A percentile compares a stretch with the other conserved stretches of the same genome.
These are phyloP conservation scores for Cavia porcellus DNA, from an alignment of 2,113 vertebrate genomes.

Conservation along the genomic window DNA sequence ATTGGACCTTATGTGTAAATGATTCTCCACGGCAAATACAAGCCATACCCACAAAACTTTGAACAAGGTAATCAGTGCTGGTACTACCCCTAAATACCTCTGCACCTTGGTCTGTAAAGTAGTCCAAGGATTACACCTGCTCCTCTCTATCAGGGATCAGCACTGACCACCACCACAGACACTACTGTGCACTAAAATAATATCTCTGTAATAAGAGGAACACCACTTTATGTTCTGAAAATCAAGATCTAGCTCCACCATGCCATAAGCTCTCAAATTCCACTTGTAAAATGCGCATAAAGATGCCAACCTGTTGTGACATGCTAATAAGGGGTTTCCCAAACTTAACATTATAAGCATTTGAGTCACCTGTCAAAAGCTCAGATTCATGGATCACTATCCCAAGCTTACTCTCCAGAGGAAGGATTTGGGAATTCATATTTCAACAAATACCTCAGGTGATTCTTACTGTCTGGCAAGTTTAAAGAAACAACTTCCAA, in stretches of 20 bases:
- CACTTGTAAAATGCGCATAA: constrained; percentile 7
- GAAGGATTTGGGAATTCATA: neutral
- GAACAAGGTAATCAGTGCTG: neutral
- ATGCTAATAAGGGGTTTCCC: constrained; percentile 22
- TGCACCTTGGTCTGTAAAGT: constrained; percentile 16
- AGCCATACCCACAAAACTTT: constrained; percentile 19
- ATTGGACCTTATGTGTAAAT: neutral
- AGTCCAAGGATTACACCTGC: neutral
- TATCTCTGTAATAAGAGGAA: constrained; percentile 16
- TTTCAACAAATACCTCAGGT: constrained; percentile 30
- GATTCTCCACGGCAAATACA: constrained; percentile 31
- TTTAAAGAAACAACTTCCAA: constrained; percentile 44
- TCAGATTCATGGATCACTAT: neutral
- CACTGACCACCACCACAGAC: constrained; percentile 21
- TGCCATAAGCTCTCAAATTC: neutral
- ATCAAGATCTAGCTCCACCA: constrained; percentile 21
- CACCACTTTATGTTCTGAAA: constrained; percentile 38
- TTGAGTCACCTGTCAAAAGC: constrained; percentile 25
- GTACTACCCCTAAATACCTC: neutral
- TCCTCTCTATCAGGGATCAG: constrained; percentile 6
- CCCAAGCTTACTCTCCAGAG: constrained; percentile 38
- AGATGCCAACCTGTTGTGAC: neutral
- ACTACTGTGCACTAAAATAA: constrained; percentile 9
- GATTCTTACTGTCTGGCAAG: constrained; percentile 42
- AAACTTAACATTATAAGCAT: constrained; percentile 33